Evolutionary conservation across 2,797 vertebrate genomes (phyloP).

Genomic region (Myiothlypis coronata): DNA sequence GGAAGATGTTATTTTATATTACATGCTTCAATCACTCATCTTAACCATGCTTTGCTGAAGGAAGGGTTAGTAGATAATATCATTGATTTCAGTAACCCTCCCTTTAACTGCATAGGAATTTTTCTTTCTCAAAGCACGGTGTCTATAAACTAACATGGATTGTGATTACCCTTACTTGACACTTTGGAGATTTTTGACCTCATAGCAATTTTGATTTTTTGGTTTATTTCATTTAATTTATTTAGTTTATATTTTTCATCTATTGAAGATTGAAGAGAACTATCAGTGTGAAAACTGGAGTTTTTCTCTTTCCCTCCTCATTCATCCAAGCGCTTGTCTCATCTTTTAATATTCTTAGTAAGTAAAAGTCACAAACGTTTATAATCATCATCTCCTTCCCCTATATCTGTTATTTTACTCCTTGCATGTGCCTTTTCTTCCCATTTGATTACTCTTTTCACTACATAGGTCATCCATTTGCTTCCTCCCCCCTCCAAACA

Average conservation of each 20-base stretch:
- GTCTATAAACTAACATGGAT: neutral
- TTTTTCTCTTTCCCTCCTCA: neutral
- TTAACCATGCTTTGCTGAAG: neutral
- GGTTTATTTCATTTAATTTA: neutral
- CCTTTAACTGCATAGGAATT: neutral
- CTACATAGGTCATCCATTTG: neutral
- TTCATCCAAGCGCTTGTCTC: neutral
- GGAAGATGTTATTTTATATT: neutral
- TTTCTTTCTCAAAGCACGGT: fast-evolving
- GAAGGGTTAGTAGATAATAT: neutral
- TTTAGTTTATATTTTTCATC: neutral
- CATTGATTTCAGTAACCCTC: neutral
- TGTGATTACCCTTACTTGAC: neutral
- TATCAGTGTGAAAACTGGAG: neutral
- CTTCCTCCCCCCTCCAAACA: neutral
- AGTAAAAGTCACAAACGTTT: neutral
- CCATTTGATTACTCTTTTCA: slow-evolving; percentile 20
- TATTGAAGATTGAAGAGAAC: neutral
- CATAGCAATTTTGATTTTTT: neutral
- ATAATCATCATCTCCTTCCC: neutral
- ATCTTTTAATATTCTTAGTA: neutral
- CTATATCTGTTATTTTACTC: neutral
- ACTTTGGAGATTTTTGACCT: neutral
- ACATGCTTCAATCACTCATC: neutral
- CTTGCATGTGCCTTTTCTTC: neutral